phyloP scores from a whole-genome alignment of 2,797 vertebrate species.

The Microctenopoma steveboyesi region DNA sequence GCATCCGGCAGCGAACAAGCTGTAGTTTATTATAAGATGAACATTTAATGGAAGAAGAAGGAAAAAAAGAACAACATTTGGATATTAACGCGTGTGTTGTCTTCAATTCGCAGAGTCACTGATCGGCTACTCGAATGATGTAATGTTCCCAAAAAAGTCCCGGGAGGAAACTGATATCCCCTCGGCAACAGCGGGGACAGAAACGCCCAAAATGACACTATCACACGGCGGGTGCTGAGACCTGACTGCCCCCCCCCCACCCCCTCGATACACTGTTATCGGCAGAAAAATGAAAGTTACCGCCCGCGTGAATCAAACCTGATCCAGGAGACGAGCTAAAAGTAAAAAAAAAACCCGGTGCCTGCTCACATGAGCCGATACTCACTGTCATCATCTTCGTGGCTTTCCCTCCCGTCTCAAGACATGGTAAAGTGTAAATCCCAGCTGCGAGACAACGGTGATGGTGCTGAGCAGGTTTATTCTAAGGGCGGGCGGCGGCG shows the following conservation, averaged over 20 bases:
- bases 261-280: constrained; percentile 11
- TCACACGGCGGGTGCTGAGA: constrained; percentile 34
- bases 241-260: constrained; percentile 28
- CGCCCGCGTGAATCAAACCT: constrained; percentile 8
- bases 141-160: constrained; percentile 81
- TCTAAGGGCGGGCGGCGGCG: constrained; percentile 66
- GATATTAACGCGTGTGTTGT: constrained; percentile 2
- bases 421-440: constrained; percentile 79
- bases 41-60: too few relatives aligned
- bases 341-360: constrained; percentile 38
- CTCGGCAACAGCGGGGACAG: constrained; percentile 70
- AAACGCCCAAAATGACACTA: constrained; percentile 71
- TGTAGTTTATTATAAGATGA: background rate
- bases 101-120: constrained; percentile 68
- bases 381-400: constrained; percentile 84
- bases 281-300: constrained; percentile 31
- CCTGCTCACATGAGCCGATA: constrained; percentile 54
- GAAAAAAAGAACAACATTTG: background rate
- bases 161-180: constrained; percentile 68
- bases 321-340: constrained; percentile 40
- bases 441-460: constrained; percentile 65
- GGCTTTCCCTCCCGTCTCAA: constrained; percentile 77
- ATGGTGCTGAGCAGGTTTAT: constrained; percentile 57
- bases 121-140: constrained; percentile 77
- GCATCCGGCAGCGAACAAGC: constrained; percentile 19